phyloP scores from a whole-genome alignment of 2,797 vertebrate species.

The Acanthurus lineatus region DNA sequence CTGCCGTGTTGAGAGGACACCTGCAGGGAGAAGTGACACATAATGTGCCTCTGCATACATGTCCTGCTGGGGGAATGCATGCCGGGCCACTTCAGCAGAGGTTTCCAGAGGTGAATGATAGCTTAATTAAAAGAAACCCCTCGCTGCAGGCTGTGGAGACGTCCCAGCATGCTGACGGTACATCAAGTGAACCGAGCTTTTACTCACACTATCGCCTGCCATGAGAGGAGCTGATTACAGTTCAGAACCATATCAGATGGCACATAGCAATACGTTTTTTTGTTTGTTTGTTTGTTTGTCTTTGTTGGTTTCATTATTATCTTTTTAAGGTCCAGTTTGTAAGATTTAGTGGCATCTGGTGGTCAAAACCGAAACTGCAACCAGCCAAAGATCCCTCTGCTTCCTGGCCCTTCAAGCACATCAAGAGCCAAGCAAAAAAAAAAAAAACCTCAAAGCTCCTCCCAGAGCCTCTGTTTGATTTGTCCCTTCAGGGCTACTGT shows the following conservation, averaged over 20 bases:
- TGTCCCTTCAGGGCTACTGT: no score
- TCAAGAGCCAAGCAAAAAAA: no score
- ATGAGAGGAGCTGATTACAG: constrained; percentile 35
- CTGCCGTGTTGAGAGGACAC: constrained; percentile 20
- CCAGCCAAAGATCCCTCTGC: no score
- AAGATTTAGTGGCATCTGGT: no score
- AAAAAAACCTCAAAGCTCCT: no score
- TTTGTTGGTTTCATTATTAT: constrained; percentile 5
- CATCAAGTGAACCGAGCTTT: constrained; percentile 40
- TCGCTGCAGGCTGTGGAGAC: constrained; percentile 38
- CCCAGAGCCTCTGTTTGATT: no score
- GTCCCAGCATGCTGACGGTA: constrained; percentile 53
- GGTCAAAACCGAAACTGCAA: no score
- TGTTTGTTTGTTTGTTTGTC: not conserved
- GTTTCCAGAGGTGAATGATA: constrained; percentile 68
- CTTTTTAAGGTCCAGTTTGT: not conserved
- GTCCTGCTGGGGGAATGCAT: constrained; percentile 29
- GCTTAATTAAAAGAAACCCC: constrained; percentile 69
- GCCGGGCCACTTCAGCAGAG: constrained; percentile 48
- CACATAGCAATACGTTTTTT: not conserved
- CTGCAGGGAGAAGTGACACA: constrained; percentile 23
- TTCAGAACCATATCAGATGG: constrained; percentile 45
- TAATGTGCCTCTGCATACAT: constrained; percentile 15
- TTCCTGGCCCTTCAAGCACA: no score
- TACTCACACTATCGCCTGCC: constrained; percentile 36